Evolutionary conservation across 1,140 invertebrate genomes (phyloP), one percentile per base, ranked within the genome.

Genomic region (Cyclina sinensis): DNA sequence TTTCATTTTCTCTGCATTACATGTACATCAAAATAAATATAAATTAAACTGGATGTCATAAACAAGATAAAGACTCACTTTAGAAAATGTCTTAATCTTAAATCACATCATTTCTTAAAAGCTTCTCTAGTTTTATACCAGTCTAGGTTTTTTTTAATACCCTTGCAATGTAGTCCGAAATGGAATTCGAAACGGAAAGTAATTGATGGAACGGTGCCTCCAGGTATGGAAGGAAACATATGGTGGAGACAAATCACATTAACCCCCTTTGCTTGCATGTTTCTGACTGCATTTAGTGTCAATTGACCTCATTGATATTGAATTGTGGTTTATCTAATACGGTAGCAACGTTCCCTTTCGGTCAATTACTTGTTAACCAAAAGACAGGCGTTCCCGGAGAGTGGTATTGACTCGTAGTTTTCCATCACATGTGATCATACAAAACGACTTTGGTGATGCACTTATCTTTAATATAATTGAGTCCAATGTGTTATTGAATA

Each of bases 241-340:
- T 39, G 65, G 4, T 70, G 18, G 14, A 37, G 32, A 37, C 65
- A 70, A 18, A 27, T 70, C 11, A 9, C 32, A 21, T 70, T 70
- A 70, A 65, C 62, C 62, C 62, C 37, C 65, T 70, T 70, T 18
- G 30, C 65, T 37, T 37, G 65, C 65, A 35, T 37, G 32, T 27
- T 7, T 2, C 12, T 27, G 65, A 37, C 65, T 70, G 65, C 65
- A 37, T 70, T 70, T 70, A 30, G 65, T 39, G 21, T 18, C 35
- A 70, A 37, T n/a, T 70, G 65, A 70, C 65, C 65, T 70, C 37
- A 70, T 70, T 70, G 65, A 37, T 70, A 70, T 70, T 70, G 65
- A 70, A 70, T 70, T 70, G 65, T 70, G 32, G 37, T 70, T 70
- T 70, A 70, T 70, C 65, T 70, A 70, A 70, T 70, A 70, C 37